phyloP scores from a whole-genome alignment of 2,888 invertebrate genomes.

The Sympetrum striolatum region DNA sequence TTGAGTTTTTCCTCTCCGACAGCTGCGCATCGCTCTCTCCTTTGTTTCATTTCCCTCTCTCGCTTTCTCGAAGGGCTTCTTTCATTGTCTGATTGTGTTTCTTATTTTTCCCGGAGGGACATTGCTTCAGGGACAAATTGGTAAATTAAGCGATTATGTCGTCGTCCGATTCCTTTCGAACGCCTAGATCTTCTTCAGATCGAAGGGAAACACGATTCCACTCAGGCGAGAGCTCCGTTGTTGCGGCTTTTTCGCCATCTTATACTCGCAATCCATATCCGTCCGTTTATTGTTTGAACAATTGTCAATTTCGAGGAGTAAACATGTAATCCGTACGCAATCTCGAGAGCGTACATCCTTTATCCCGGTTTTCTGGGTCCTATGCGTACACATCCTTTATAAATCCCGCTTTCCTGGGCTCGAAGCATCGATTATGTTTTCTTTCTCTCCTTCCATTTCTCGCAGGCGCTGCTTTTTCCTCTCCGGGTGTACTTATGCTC shows the following conservation, averaged over 20 bases:
- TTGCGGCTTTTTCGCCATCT: background rate
- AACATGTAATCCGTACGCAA: background rate
- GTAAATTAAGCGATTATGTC: background rate
- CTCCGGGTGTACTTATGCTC: background rate
- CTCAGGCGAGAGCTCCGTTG: background rate
- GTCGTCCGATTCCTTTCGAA: background rate
- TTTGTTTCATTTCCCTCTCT: background rate
- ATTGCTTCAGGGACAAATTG: background rate
- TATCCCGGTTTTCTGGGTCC: background rate
- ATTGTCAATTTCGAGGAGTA: background rate
- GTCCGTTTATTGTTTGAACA: background rate
- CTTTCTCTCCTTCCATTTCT: background rate
- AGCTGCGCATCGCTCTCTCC: background rate
- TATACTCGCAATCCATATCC: background rate
- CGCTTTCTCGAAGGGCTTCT: background rate
- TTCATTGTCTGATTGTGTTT: background rate
- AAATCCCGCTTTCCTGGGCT: too few species aligned
- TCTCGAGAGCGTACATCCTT: background rate
- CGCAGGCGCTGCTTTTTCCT: background rate
- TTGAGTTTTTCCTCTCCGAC: background rate
- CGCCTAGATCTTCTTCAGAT: background rate
- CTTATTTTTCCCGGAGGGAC: background rate
- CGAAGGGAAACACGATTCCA: background rate
- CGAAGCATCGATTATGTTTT: background rate
- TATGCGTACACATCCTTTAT: background rate